These are phyloP conservation scores for Chrysocyon brachyurus DNA, from an alignment of 2,797 vertebrate species.

Conservation along the genomic window DNA sequence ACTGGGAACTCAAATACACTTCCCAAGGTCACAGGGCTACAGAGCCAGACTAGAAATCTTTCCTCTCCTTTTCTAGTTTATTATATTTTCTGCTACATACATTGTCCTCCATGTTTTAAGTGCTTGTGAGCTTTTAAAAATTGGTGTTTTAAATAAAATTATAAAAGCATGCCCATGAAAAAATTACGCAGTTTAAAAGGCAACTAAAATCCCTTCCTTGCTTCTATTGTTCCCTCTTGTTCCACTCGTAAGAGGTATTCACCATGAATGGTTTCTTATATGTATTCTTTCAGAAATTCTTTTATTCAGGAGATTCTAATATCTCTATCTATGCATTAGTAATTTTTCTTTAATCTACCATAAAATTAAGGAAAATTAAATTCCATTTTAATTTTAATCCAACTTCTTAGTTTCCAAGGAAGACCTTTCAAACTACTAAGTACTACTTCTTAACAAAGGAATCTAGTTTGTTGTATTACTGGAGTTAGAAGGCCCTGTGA, in stretches of 20 bases:
- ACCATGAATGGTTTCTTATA: not conserved
- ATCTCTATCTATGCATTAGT: not conserved
- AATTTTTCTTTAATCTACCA: conserved; percentile 34
- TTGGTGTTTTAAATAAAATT: not conserved
- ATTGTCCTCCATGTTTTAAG: not conserved
- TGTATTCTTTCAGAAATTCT: not conserved
- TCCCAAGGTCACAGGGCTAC: not conserved
- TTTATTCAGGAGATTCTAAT: not conserved
- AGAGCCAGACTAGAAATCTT: not conserved
- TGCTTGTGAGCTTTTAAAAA: not conserved
- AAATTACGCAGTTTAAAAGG: not conserved
- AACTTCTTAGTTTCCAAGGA: not conserved
- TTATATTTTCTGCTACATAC: not conserved
- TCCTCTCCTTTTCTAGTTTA: not conserved
- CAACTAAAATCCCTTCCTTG: not conserved
- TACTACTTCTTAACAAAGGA: conserved; percentile 7
- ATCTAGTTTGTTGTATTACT: conserved; percentile 37
- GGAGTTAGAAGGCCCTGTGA: not conserved
- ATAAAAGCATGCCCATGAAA: not conserved
- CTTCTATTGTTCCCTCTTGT: not conserved
- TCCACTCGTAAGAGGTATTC: not conserved
- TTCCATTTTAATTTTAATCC: conserved; percentile 16
- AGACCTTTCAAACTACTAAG: not conserved
- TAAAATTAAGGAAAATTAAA: conserved; percentile 65
- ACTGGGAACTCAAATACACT: not conserved